Percentiles rank a stretch among this genome's conserved stretches.
Evolutionary conservation across 2,797 vertebrate genomes (phyloP).

Genomic region (Pangasius djambal): DNA sequence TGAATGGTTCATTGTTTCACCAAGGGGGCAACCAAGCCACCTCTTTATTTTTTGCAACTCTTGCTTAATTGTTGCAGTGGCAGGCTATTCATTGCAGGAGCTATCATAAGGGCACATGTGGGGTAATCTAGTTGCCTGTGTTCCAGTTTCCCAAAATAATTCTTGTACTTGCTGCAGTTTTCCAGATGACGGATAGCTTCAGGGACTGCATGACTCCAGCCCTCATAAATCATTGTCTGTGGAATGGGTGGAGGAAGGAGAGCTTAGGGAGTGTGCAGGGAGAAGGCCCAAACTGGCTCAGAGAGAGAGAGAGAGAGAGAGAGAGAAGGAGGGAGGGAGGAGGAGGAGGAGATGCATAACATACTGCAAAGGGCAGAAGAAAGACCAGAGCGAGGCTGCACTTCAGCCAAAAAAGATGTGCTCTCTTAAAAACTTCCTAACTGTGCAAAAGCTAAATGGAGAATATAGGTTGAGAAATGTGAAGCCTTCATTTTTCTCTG

Average conservation of each 20-base stretch:
- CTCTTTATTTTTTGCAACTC: slow-evolving; percentile 57
- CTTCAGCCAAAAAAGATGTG: slow-evolving; percentile 61
- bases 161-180: slow-evolving; percentile 82
- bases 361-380: slow-evolving; percentile 63
- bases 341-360: slow-evolving; percentile 14
- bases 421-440: slow-evolving; percentile 50
- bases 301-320: slow-evolving; percentile 31
- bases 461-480: slow-evolving; percentile 51
- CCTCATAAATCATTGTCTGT: slow-evolving; percentile 83
- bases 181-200: slow-evolving; percentile 81
- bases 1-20: slow-evolving; percentile 26
- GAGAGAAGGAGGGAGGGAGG: slow-evolving; percentile 2
- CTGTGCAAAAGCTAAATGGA: slow-evolving; percentile 50
- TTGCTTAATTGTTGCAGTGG: slow-evolving; percentile 71
- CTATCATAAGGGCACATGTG: slow-evolving; percentile 69
- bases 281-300: slow-evolving; percentile 46
- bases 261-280: slow-evolving; percentile 47
- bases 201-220: slow-evolving; percentile 76
- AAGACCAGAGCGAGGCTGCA: slow-evolving; percentile 56
- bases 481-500: slow-evolving; percentile 18
- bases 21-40: neutral
- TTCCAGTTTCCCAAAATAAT: slow-evolving; percentile 85
- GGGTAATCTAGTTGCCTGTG: slow-evolving; percentile 78
- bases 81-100: slow-evolving; percentile 70
- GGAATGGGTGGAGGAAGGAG: slow-evolving; percentile 65